Conservation (phyloP, 2,888 invertebrate genomes). For the Leucophora obtusa region DNA sequence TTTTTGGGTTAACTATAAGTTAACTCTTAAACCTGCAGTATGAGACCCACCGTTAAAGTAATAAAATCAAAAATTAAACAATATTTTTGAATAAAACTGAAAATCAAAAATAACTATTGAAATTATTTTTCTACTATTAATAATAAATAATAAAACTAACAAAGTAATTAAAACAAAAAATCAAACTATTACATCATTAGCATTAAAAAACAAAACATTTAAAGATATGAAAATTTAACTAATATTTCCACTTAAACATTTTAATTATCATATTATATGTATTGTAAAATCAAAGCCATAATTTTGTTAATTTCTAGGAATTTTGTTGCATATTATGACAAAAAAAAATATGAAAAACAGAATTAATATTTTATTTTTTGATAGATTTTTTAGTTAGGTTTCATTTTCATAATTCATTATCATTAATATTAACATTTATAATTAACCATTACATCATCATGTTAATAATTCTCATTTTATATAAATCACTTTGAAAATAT, state of each 20-base stretch:
- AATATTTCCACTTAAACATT: neutral
- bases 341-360: neutral
- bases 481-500: neutral
- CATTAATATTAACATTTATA: slow-evolving; percentile 27
- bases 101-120: slow-evolving; percentile 53
- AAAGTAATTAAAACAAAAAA: slow-evolving; percentile 9
- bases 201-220: neutral
- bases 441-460: neutral
- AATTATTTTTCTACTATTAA: slow-evolving; percentile 57
- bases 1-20: too few species aligned
- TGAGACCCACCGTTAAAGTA: too few species aligned
- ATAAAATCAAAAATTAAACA: neutral
- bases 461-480: slow-evolving; percentile 1
- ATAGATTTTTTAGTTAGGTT: slow-evolving; percentile 38
- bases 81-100: slow-evolving; percentile 33
- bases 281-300: slow-evolving; percentile 54
- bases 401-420: slow-evolving; percentile 39
- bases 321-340: slow-evolving; percentile 19
- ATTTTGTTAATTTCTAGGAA: slow-evolving; percentile 34
- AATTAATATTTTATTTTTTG: slow-evolving; percentile 26
- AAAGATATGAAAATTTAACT: neutral
- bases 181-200: neutral
- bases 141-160: slow-evolving; percentile 30
- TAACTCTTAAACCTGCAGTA: too few species aligned
- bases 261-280: neutral